Conservation (phyloP, 1,140 invertebrate species). For the Euwallacea fornicatus region DNA sequence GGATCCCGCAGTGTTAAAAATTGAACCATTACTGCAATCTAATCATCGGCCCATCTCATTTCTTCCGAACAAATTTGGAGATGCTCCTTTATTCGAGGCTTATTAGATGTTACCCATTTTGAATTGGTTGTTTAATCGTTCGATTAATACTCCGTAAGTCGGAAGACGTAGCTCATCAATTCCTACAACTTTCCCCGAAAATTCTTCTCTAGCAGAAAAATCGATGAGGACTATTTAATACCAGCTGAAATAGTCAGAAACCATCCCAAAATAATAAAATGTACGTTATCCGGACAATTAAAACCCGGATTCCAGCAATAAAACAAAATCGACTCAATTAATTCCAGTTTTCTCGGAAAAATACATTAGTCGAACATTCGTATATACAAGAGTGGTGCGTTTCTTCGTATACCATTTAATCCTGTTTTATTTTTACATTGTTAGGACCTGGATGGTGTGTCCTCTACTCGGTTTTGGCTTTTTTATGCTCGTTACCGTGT, state of each 20-base stretch:
- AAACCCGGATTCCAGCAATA: slow-evolving; percentile 36
- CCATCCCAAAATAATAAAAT: slow-evolving; percentile 2
- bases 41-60: slow-evolving; percentile 41
- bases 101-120: too few species aligned
- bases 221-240: not conserved
- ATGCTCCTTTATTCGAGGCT: not conserved
- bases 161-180: too few species aligned
- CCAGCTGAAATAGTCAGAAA: not conserved
- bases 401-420: slow-evolving; percentile 48
- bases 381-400: slow-evolving; percentile 44
- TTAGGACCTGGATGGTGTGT: slow-evolving; percentile 48
- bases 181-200: too few species aligned
- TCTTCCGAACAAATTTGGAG: slow-evolving; percentile 17
- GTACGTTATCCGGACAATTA: slow-evolving; percentile 27
- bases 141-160: too few species aligned
- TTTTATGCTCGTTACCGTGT: slow-evolving; percentile 46
- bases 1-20: slow-evolving; percentile 52
- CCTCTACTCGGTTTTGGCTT: slow-evolving; percentile 39
- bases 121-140: too few species aligned
- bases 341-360: slow-evolving; percentile 45
- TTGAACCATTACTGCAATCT: slow-evolving; percentile 52
- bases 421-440: slow-evolving; percentile 51
- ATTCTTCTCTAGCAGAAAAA: not conserved
- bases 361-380: slow-evolving; percentile 48
- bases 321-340: slow-evolving; percentile 45